Percentiles rank a stretch among this genome's conserved stretches.
phyloP scores from a whole-genome alignment of 2,888 invertebrate genomes.

The Sinopyrophorus schimmeli region DNA sequence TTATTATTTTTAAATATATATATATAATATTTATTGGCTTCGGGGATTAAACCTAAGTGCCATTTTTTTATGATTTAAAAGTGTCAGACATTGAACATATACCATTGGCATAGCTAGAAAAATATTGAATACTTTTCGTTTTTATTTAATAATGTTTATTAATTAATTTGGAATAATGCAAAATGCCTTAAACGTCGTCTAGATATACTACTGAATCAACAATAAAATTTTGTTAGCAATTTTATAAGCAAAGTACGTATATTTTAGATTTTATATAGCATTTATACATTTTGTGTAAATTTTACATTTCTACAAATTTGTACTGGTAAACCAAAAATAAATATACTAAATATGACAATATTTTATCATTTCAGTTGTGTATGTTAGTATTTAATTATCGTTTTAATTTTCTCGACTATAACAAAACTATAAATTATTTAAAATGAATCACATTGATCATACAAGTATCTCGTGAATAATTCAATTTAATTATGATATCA shows the following conservation, averaged over 20 bases:
- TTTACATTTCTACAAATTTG: slow-evolving; percentile 24
- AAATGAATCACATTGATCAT: no score
- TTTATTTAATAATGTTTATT: not conserved
- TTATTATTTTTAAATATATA: slow-evolving; percentile 15
- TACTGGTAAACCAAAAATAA: slow-evolving; percentile 17
- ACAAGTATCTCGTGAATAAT: no score
- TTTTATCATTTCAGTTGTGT: no score
- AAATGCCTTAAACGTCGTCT: no score
- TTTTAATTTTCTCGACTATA: no score
- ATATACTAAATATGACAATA: no score
- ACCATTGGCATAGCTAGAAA: slow-evolving; percentile 10
- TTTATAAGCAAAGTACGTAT: slow-evolving; percentile 22
- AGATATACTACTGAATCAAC: slow-evolving; percentile 5
- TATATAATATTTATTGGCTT: slow-evolving; percentile 33
- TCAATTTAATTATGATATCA: no score
- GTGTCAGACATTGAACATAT: slow-evolving; percentile 16
- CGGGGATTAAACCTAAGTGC: slow-evolving; percentile 36
- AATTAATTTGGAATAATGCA: not conserved
- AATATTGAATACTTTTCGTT: not conserved
- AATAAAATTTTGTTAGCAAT: slow-evolving; percentile 15
- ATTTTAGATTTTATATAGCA: slow-evolving; percentile 30
- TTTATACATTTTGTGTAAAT: slow-evolving; percentile 32
- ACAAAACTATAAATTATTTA: no score
- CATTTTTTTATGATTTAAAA: slow-evolving; percentile 27
- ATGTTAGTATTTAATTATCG: no score